A percentile compares a stretch with the other conserved stretches of the same genome.
phyloP scores from a whole-genome alignment of 2,797 vertebrate species.

The Synanceia verrucosa region DNA sequence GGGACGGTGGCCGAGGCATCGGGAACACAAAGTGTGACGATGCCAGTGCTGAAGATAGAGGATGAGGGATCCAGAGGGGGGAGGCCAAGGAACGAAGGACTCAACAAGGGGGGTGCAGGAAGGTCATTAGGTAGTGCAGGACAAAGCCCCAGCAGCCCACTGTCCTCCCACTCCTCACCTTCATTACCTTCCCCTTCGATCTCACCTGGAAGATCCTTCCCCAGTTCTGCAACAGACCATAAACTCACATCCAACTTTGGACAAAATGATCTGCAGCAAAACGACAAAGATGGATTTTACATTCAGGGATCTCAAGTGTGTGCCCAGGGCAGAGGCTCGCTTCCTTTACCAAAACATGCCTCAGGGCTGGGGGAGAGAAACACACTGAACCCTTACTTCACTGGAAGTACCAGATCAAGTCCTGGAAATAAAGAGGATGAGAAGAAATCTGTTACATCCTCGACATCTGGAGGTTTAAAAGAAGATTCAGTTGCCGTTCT shows the following conservation, averaged over 20 bases:
- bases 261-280: slow-evolving; percentile 35
- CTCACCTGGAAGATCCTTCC: slow-evolving; percentile 58
- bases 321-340: slow-evolving; percentile 19
- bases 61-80: slow-evolving; percentile 72
- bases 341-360: slow-evolving; percentile 17
- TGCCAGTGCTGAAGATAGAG: slow-evolving; percentile 53
- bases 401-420: slow-evolving; percentile 18
- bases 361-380: slow-evolving; percentile 66
- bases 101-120: slow-evolving; percentile 55
- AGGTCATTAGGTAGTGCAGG: slow-evolving; percentile 72
- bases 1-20: slow-evolving; percentile 1
- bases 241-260: slow-evolving; percentile 23
- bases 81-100: slow-evolving; percentile 76
- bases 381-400: slow-evolving; percentile 72
- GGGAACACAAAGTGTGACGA: slow-evolving; percentile 16
- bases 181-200: slow-evolving; percentile 62
- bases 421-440: slow-evolving; percentile 27
- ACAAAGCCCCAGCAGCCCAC: slow-evolving; percentile 77
- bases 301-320: slow-evolving; percentile 39
- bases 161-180: slow-evolving; percentile 69
- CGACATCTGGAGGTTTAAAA: slow-evolving; percentile 6
- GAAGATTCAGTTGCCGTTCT: slow-evolving; percentile 7
- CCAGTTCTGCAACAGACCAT: slow-evolving; percentile 14
- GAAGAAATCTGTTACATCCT: slow-evolving; percentile 10
- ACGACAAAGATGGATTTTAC: slow-evolving; percentile 34